phyloP scores from a whole-genome alignment of 2,888 invertebrate genomes.

The Aleiodes testaceus region DNA sequence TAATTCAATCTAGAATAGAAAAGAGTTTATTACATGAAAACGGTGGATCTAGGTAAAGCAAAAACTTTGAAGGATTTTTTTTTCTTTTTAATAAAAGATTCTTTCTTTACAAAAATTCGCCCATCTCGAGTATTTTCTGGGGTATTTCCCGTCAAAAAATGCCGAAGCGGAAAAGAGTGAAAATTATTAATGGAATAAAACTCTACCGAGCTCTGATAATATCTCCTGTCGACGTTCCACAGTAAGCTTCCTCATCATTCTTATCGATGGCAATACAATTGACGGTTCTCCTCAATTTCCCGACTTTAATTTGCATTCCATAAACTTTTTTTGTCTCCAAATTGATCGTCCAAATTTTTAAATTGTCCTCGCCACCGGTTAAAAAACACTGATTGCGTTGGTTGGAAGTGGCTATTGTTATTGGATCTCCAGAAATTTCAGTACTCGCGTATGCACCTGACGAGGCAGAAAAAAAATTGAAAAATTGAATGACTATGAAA shows the following conservation, averaged over 20 bases:
- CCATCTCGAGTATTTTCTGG: too few relatives aligned
- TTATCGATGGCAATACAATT: slow-evolving; percentile 82
- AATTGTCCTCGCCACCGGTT: slow-evolving; percentile 82
- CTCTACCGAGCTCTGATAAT: slow-evolving; percentile 74
- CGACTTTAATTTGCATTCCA: slow-evolving; percentile 83
- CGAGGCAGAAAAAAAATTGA: slow-evolving; percentile 9
- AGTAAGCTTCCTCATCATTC: slow-evolving; percentile 84
- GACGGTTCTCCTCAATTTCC: slow-evolving; percentile 85
- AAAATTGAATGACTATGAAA: slow-evolving; percentile 7
- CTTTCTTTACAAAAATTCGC: too few relatives aligned
- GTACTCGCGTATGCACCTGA: slow-evolving; percentile 76
- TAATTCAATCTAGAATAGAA: slow-evolving; percentile 75
- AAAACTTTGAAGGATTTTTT: too few relatives aligned
- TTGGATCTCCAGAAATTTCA: slow-evolving; percentile 83
- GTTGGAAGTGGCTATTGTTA: slow-evolving; percentile 75
- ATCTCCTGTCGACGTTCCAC: slow-evolving; percentile 90
- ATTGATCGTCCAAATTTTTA: slow-evolving; percentile 85
- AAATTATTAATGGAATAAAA: slow-evolving; percentile 69
- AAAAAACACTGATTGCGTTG: slow-evolving; percentile 80
- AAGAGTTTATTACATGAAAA: neutral
- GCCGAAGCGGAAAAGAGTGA: too few relatives aligned
- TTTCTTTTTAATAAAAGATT: too few relatives aligned
- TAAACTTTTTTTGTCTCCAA: slow-evolving; percentile 80
- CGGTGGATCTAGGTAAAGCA: neutral
- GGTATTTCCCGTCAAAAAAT: too few relatives aligned